Percentiles rank a stretch among this genome's conserved stretches.
These are phyloP conservation scores for Acanthornis magna DNA, from an alignment of 2,797 vertebrate species.

Conservation along the genomic window DNA sequence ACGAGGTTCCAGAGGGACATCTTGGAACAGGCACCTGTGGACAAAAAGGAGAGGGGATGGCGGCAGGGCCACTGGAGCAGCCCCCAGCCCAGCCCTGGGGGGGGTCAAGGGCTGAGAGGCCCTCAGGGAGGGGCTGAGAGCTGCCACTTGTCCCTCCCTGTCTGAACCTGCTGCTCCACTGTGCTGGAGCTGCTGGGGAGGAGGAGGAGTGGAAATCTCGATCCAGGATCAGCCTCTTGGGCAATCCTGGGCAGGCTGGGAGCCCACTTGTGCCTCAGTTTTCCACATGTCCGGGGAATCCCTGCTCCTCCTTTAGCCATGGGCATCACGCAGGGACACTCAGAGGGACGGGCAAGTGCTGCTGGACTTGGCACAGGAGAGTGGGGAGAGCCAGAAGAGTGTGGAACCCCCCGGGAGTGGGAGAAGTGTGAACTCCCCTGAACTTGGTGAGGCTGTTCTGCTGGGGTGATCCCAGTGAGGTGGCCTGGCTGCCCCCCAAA, in stretches of 20 bases:
- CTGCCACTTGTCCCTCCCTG: rapidly evolving
- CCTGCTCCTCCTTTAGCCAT: neutral
- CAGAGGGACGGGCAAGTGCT: rapidly evolving
- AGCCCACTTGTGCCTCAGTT: neutral
- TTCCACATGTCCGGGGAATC: neutral
- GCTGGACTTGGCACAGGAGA: neutral
- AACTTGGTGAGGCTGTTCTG: rapidly evolving
- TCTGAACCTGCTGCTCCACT: neutral
- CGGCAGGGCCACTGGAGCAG: neutral
- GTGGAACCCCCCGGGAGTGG: rapidly evolving
- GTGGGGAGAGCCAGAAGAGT: neutral
- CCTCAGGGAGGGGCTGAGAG: rapidly evolving
- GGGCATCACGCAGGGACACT: rapidly evolving
- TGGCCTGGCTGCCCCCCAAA: neutral
- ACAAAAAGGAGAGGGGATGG: neutral
- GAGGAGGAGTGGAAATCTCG: neutral
- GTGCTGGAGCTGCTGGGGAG: neutral
- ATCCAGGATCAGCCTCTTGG: neutral
- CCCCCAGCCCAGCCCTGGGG: neutral
- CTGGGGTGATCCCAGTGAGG: neutral
- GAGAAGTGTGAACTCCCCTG: neutral
- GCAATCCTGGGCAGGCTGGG: neutral
- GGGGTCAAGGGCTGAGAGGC: rapidly evolving
- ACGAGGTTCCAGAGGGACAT: conserved; percentile 75
- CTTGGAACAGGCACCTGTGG: neutral